phyloP scores from a whole-genome alignment of 2,888 invertebrate genomes.

The Chorisops tibialis region DNA sequence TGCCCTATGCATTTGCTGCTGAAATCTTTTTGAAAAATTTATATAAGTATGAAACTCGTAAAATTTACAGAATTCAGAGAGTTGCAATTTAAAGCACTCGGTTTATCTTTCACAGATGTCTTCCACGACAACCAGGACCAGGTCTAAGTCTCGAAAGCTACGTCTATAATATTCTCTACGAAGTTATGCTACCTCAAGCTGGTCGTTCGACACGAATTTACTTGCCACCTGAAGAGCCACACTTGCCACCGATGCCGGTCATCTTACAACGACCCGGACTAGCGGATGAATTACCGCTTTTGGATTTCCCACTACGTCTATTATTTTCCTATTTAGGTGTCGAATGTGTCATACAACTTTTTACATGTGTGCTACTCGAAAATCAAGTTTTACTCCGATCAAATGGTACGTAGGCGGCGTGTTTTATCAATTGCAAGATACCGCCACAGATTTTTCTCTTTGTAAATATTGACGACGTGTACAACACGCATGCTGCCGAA shows the following conservation, averaged over 20 bases:
- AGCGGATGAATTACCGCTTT: conserved; percentile 83
- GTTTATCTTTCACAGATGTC: conserved; percentile 57
- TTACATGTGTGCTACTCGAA: conserved; percentile 92
- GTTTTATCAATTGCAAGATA: background rate
- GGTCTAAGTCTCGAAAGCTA: conserved; percentile 86
- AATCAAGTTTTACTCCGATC: conserved; percentile 95
- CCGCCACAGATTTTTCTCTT: conserved; percentile 7
- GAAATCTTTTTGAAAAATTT: conserved; percentile 83
- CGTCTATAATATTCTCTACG: conserved; percentile 92
- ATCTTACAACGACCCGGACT: conserved; percentile 73
- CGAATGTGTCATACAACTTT: conserved; percentile 87
- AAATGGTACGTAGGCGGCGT: conserved; percentile 70
- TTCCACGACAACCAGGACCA: conserved; percentile 72
- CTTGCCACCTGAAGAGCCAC: conserved; percentile 68
- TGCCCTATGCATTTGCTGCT: conserved; percentile 84
- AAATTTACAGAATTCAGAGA: background rate
- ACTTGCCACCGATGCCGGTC: conserved; percentile 63
- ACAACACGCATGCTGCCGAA: background rate
- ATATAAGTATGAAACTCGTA: conserved; percentile 63
- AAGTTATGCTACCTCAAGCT: conserved; percentile 84
- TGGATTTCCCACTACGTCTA: conserved; percentile 87
- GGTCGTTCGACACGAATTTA: conserved; percentile 82
- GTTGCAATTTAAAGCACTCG: background rate
- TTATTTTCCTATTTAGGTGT: conserved; percentile 87
- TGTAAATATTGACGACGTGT: background rate